These are phyloP conservation scores for Takifugu rubripes DNA, from an alignment of 2,797 vertebrate species.

Conservation along the genomic window DNA sequence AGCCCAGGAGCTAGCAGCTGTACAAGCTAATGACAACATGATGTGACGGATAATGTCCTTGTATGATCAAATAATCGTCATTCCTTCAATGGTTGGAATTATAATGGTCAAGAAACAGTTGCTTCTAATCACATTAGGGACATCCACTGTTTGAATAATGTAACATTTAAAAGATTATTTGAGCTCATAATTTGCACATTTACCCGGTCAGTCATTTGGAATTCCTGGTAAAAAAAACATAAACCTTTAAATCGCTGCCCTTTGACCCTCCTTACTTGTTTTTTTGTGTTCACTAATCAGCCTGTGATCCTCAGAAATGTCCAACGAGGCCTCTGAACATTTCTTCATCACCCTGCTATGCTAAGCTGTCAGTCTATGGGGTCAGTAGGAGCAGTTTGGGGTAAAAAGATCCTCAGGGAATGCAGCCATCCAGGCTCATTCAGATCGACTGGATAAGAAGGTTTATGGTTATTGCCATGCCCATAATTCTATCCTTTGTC, in stretches of 20 bases:
- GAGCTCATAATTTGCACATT: constrained; percentile 21
- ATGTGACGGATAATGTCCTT: constrained; percentile 64
- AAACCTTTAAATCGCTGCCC: constrained; percentile 36
- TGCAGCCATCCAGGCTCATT: constrained; percentile 5
- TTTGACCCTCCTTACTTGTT: constrained; percentile 52
- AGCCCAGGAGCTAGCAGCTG: constrained; percentile 47
- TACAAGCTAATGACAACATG: constrained; percentile 54
- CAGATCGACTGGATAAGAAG: neutral
- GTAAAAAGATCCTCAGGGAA: constrained; percentile 1
- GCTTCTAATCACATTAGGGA: constrained; percentile 14
- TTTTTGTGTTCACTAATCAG: constrained; percentile 67
- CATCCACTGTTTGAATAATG: constrained; percentile 30
- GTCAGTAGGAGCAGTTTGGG: constrained; percentile 24
- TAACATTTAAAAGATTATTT: constrained; percentile 14
- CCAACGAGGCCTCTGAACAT: constrained; percentile 43
- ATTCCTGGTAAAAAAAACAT: too few species aligned
- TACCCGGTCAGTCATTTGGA: neutral
- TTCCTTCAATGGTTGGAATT: constrained; percentile 44
- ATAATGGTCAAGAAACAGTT: constrained; percentile 28
- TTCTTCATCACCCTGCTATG: constrained; percentile 13
- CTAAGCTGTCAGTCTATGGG: constrained; percentile 31
- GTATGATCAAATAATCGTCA: constrained; percentile 53
- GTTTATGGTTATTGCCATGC: constrained; percentile 1
- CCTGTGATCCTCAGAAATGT: constrained; percentile 57
- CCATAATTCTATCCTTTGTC: neutral